phyloP scores from a whole-genome alignment of 2,113 vertebrate species.

The Bungarus multicinctus region DNA sequence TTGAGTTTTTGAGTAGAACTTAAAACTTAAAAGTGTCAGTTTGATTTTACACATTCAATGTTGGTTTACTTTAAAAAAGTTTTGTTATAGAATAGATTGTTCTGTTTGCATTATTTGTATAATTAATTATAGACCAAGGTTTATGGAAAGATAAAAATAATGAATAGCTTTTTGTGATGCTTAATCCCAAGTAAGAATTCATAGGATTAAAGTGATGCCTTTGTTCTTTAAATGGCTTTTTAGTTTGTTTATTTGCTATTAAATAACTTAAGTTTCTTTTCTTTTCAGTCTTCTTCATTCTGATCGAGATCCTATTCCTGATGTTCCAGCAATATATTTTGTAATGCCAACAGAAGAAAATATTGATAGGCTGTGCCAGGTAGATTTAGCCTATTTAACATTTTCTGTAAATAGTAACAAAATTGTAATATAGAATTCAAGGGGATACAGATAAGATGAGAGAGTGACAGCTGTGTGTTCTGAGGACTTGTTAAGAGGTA shows the following conservation, averaged over 20 bases:
- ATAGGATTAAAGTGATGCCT: neutral
- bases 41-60: neutral
- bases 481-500: neutral
- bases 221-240: neutral
- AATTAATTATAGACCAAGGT: neutral
- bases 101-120: neutral
- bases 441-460: neutral
- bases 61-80: neutral
- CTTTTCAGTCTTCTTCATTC: constrained; percentile 86
- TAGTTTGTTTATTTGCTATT: neutral
- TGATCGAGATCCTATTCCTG: constrained; percentile 95
- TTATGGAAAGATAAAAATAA: neutral
- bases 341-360: constrained; percentile 99
- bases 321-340: constrained; percentile 96
- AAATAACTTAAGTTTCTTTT: constrained; percentile 25
- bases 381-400: constrained; percentile 45
- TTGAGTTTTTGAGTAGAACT: neutral
- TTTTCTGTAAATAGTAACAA: neutral
- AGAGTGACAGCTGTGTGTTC: neutral
- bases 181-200: neutral
- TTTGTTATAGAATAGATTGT: neutral
- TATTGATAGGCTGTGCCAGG: constrained; percentile 96
- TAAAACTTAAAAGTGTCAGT: neutral
- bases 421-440: neutral
- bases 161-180: neutral